phyloP scores from a whole-genome alignment of 2,888 invertebrate species.

The Cantharis flavilabris region DNA sequence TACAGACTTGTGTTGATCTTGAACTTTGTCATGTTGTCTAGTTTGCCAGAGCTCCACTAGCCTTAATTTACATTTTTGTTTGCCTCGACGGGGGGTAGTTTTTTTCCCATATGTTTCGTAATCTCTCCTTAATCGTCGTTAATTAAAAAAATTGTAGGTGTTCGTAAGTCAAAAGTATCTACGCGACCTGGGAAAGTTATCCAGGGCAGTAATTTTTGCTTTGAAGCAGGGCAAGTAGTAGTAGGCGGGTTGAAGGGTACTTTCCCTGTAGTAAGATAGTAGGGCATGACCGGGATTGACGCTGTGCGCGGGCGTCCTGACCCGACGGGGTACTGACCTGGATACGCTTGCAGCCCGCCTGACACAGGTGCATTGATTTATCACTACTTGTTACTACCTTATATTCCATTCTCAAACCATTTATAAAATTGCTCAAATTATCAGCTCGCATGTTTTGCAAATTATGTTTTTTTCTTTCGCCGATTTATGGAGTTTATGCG shows the following conservation, averaged over 20 bases:
- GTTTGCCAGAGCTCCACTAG: conserved; percentile 1
- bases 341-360: conserved; percentile 44
- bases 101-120: neutral
- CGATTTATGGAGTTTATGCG: neutral
- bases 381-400: conserved; percentile 37
- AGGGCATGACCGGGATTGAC: conserved; percentile 40
- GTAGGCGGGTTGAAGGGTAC: conserved; percentile 34
- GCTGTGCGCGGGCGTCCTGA: conserved; percentile 46
- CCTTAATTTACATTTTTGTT: neutral
- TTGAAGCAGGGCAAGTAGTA: conserved; percentile 32
- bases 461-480: neutral
- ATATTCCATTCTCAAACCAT: conserved; percentile 20
- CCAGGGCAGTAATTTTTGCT: conserved; percentile 34
- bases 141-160: conserved; percentile 6
- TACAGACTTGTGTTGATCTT: conserved; percentile 7
- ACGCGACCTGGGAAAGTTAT: conserved; percentile 32
- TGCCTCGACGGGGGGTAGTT: neutral
- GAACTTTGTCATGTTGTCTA: conserved; percentile 1
- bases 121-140: neutral
- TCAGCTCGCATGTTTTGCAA: conserved; percentile 15
- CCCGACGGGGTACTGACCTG: conserved; percentile 54
- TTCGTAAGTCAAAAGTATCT: conserved; percentile 26
- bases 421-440: conserved; percentile 10
- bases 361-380: conserved; percentile 55
- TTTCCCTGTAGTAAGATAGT: conserved; percentile 34